Evolutionary conservation across 2,113 vertebrate genomes (phyloP).

Genomic region (Pipa parva): DNA sequence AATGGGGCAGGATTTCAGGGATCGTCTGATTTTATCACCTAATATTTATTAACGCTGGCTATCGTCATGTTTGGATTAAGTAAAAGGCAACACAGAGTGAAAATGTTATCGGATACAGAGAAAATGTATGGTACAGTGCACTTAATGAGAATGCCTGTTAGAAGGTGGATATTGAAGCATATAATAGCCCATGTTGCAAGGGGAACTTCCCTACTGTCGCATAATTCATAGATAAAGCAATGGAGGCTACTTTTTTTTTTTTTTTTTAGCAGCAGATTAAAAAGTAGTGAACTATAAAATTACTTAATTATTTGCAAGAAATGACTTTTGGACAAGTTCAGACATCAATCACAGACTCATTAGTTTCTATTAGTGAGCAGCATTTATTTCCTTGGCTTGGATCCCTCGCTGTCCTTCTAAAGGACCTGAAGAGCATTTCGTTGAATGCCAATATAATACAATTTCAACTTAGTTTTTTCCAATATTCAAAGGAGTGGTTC

Average conservation of each 20-base stretch:
- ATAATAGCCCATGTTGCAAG: background rate
- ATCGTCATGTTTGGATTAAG: background rate
- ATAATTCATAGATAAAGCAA: constrained; percentile 16
- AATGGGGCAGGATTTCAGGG: too few species aligned
- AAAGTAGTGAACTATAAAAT: constrained; percentile 43
- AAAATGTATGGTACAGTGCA: background rate
- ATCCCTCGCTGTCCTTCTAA: constrained; percentile 22
- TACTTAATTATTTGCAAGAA: constrained; percentile 41
- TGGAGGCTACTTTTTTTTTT: background rate
- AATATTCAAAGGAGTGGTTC: too few species aligned
- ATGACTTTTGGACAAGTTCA: constrained; percentile 40
- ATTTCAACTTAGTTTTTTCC: background rate
- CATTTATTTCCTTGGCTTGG: constrained; percentile 27
- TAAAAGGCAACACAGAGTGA: background rate
- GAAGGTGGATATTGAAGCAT: background rate
- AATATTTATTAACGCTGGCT: background rate
- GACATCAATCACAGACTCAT: constrained; percentile 40
- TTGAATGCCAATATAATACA: background rate
- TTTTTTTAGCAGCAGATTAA: constrained; percentile 37
- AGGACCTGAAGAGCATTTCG: constrained; percentile 3
- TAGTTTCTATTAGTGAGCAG: constrained; percentile 30
- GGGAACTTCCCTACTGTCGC: background rate
- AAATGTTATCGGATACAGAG: background rate
- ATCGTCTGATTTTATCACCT: background rate
- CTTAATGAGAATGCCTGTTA: background rate